Conservation (phyloP, 1,140 invertebrate genomes). For the Brachionus paranguensis region DNA sequence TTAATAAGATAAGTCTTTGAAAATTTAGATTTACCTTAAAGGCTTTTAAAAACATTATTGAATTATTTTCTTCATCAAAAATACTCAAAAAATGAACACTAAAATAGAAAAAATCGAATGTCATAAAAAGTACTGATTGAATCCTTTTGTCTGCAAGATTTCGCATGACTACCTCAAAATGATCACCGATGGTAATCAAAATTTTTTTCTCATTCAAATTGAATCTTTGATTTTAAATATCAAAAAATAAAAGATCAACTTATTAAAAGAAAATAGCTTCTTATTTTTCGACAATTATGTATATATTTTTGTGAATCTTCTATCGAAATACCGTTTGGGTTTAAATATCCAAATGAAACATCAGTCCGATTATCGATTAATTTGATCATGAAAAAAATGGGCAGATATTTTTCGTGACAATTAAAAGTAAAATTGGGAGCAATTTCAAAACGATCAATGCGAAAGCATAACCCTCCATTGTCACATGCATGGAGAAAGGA, state of each 20-base stretch:
- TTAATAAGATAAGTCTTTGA: not conserved
- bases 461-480: not conserved
- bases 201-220: conserved; percentile 27
- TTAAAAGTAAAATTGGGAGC: not conserved
- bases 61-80: conserved; percentile 27
- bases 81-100: conserved; percentile 14
- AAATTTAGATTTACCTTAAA: conserved; percentile 13
- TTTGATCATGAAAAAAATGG: not conserved
- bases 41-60: conserved; percentile 2
- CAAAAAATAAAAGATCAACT: not conserved
- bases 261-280: not conserved
- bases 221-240: not conserved
- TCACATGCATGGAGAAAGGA: not conserved
- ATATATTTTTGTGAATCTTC: conserved; percentile 1
- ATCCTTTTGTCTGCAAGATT: conserved; percentile 8
- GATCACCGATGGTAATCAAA: conserved; percentile 11
- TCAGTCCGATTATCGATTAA: conserved; percentile 7
- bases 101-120: conserved; percentile 16
- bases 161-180: not conserved
- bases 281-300: not conserved
- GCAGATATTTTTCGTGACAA: not conserved
- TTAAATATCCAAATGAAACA: not conserved
- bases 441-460: not conserved
- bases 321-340: not conserved
- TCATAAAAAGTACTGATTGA: not conserved